A percentile compares a stretch with the other conserved stretches of the same genome.
Conservation (phyloP, 2,888 invertebrate species). For the Neoaliturus tenellus region DNA sequence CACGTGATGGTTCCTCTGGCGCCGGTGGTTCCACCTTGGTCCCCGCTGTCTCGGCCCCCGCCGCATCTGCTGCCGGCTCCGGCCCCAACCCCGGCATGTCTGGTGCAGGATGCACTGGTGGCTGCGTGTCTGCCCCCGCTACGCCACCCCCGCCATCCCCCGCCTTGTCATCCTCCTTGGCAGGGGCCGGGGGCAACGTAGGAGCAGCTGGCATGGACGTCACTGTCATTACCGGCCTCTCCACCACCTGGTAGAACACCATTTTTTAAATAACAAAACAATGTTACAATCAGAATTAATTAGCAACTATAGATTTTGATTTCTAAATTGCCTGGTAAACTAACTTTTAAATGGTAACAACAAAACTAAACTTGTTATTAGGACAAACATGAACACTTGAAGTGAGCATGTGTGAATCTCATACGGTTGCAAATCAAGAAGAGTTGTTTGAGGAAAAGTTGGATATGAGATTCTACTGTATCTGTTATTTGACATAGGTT, state of each 20-base stretch:
- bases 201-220: constrained; percentile 75
- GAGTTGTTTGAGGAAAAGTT: no score
- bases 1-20: constrained; percentile 70
- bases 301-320: no score
- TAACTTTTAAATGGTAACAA: no score
- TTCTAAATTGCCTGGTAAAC: no score
- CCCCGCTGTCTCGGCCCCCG: not conserved
- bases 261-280: not conserved
- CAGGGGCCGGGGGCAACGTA: constrained; percentile 69
- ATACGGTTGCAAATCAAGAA: no score
- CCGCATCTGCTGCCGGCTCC: not conserved
- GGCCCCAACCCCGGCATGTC: no score
- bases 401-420: no score
- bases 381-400: no score
- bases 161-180: constrained; percentile 56
- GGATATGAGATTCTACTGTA: no score
- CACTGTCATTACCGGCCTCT: constrained; percentile 76
- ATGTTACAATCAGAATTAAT: no score
- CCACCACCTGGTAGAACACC: constrained; percentile 13
- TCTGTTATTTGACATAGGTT: no score
- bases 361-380: no score
- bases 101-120: not conserved
- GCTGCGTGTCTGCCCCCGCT: not conserved
- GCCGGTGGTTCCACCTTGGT: constrained; percentile 23
- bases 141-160: not conserved